Evolutionary conservation across 2,888 invertebrate species (phyloP).

Genomic region (Torymus auratus): DNA sequence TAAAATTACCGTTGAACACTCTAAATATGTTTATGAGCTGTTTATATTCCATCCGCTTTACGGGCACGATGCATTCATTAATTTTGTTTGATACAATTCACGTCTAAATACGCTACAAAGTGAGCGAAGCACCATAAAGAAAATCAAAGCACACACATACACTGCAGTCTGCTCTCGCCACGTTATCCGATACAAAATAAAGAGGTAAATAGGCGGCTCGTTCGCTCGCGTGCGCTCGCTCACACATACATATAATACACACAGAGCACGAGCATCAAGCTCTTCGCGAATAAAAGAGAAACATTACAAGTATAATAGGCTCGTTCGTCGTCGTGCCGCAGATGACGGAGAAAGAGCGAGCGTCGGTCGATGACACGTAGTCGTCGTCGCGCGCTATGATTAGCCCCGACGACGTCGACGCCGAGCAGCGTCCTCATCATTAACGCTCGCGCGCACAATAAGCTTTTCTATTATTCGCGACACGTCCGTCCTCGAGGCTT

Average conservation of each 20-base stretch:
- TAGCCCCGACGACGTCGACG: conserved; percentile 32
- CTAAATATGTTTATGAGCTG: no score
- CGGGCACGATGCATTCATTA: conserved; percentile 3
- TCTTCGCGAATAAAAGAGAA: conserved; percentile 55
- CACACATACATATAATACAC: no score
- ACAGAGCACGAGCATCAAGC: no score
- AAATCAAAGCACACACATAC: conserved; percentile 32
- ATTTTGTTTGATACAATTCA: conserved; percentile 32
- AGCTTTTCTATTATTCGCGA: conserved; percentile 70
- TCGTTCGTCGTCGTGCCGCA: conserved; percentile 29
- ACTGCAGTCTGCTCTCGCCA: background rate
- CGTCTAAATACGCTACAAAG: conserved; percentile 20
- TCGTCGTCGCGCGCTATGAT: conserved; percentile 39
- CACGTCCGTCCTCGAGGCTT: conserved; percentile 66
- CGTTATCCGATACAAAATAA: conserved; percentile 36
- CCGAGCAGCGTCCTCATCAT: conserved; percentile 30
- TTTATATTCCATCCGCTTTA: no score
- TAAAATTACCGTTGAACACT: no score
- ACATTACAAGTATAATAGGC: conserved; percentile 55
- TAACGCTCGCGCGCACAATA: conserved; percentile 59
- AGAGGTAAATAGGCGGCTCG: conserved; percentile 24
- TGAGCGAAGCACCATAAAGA: conserved; percentile 37
- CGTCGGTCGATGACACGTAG: conserved; percentile 57
- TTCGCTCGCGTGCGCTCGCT: no score
- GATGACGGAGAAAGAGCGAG: conserved; percentile 13